These are phyloP conservation scores for Eospalax fontanierii DNA, from an alignment of 2,797 vertebrate species.

Conservation along the genomic window DNA sequence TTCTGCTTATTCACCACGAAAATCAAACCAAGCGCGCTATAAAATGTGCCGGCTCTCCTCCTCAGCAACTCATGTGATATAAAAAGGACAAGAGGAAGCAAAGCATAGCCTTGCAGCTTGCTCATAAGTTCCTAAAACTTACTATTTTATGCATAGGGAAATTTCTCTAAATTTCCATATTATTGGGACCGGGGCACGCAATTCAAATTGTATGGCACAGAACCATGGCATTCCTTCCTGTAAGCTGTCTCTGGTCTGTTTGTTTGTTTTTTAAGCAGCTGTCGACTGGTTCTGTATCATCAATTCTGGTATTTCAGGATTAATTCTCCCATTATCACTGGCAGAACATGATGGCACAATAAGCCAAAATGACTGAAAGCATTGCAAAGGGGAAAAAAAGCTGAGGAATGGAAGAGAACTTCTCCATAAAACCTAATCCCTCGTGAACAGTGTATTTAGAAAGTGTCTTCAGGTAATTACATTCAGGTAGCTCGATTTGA, in stretches of 20 bases:
- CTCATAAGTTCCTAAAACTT: conserved; percentile 25
- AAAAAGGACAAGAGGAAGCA: conserved; percentile 50
- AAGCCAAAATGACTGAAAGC: conserved; percentile 63
- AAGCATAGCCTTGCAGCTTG: background rate
- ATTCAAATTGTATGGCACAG: conserved; percentile 63
- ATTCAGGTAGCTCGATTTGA: conserved; percentile 70
- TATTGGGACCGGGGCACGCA: conserved; percentile 12
- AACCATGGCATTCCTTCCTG: conserved; percentile 41
- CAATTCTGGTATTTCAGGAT: conserved; percentile 66
- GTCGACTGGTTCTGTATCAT: conserved; percentile 63
- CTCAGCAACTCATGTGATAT: background rate
- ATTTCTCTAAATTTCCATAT: conserved; percentile 57
- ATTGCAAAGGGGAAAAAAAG: background rate
- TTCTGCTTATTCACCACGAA: conserved; percentile 70
- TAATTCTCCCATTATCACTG: conserved; percentile 67
- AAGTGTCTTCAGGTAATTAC: conserved; percentile 75
- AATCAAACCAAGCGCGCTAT: background rate
- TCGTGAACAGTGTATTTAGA: conserved; percentile 72
- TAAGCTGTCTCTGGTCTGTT: conserved; percentile 44
- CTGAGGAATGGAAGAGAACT: conserved; percentile 55
- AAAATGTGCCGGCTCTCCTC: conserved; percentile 31
- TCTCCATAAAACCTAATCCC: conserved; percentile 65
- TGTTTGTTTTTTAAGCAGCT: conserved; percentile 73
- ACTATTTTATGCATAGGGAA: background rate
- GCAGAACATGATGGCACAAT: background rate